Evolutionary conservation across 2,888 invertebrate species (phyloP).

Genomic region (Ashinkailepas kermadecensis): DNA sequence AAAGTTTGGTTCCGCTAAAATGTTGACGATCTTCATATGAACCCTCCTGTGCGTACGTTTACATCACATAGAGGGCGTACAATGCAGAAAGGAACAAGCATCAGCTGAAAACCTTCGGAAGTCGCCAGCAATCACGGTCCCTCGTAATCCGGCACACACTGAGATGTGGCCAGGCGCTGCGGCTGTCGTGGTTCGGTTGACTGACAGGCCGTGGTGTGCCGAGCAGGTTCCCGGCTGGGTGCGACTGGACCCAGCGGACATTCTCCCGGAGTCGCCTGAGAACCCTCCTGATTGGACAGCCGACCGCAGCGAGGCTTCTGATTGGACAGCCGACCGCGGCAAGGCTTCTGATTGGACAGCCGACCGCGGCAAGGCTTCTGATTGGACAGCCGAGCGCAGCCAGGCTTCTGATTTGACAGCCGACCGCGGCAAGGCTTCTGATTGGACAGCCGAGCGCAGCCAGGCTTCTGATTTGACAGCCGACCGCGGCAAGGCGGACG

Average conservation of each 20-base stretch:
- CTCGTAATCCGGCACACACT: too few relatives aligned
- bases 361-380: conserved; percentile 38
- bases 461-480: too few relatives aligned
- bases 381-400: conserved; percentile 62
- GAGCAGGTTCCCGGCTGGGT: background rate
- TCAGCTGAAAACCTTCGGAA: too few relatives aligned
- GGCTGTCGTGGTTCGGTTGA: background rate
- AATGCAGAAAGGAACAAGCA: too few relatives aligned
- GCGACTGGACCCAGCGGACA: background rate
- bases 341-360: conserved; percentile 45
- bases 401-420: conserved; percentile 43
- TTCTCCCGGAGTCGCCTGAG: background rate
- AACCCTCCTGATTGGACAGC: background rate
- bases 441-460: too few relatives aligned
- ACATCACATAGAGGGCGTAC: too few relatives aligned
- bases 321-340: conserved; percentile 51
- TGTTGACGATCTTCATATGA: too few relatives aligned
- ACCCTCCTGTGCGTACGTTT: too few relatives aligned
- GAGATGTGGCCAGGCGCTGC: too few relatives aligned
- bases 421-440: conserved; percentile 58
- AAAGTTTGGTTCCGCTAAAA: too few relatives aligned
- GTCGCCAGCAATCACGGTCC: too few relatives aligned
- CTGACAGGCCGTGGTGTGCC: background rate
- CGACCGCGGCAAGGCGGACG: conserved; percentile 69
- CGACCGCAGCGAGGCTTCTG: conserved; percentile 58